Conservation (phyloP, 2,888 invertebrate species). For the Microplitis deprimator region DNA sequence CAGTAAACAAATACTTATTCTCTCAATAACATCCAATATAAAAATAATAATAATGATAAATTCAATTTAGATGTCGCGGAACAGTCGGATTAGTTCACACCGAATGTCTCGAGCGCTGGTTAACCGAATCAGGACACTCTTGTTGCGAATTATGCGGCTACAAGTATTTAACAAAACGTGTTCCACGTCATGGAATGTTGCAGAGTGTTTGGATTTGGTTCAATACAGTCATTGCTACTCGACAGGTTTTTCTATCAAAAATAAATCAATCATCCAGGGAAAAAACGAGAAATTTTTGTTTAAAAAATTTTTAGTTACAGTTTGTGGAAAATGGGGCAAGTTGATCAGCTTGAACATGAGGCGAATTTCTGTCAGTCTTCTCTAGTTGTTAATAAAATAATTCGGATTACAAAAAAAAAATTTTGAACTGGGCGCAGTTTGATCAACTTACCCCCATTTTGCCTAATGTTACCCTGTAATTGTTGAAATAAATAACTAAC, state of each 20-base stretch:
- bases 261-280: neutral
- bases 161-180: slow-evolving; percentile 69
- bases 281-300: no score
- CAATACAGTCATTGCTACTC: slow-evolving; percentile 63
- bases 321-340: no score
- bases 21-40: neutral
- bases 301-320: no score
- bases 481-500: neutral
- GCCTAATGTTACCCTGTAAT: neutral
- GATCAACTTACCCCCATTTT: no score
- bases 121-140: slow-evolving; percentile 73
- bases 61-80: slow-evolving; percentile 70
- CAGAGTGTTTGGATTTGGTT: slow-evolving; percentile 65
- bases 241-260: slow-evolving; percentile 57
- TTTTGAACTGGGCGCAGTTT: no score
- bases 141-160: slow-evolving; percentile 75
- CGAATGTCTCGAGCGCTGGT: slow-evolving; percentile 75
- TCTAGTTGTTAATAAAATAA: neutral
- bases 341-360: no score
- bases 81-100: slow-evolving; percentile 73
- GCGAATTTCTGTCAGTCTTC: neutral
- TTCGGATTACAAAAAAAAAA: no score
- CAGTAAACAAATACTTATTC: neutral
- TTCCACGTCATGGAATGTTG: slow-evolving; percentile 62
- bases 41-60: neutral